Conservation (phyloP, 92 coral and sea anemone species). For the Montipora capitata region DNA sequence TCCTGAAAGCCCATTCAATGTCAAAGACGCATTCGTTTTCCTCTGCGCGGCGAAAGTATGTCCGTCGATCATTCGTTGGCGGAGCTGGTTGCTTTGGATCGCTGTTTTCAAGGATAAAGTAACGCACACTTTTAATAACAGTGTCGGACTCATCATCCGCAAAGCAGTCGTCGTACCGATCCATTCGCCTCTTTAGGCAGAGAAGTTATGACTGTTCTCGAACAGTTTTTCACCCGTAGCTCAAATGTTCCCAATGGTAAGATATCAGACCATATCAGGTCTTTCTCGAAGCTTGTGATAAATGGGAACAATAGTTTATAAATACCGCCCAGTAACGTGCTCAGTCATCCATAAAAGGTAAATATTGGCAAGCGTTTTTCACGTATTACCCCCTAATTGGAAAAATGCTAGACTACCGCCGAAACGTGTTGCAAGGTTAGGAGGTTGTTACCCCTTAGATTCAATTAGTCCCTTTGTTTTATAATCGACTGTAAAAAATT, state of each 20-base stretch:
- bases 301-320: not conserved
- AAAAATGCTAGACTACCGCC: not conserved
- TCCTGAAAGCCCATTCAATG: slow-evolving; percentile 72
- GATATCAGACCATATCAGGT: not conserved
- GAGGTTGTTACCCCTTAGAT: too few species aligned
- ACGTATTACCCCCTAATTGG: not conserved
- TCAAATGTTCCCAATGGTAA: not conserved
- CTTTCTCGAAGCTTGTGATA: not conserved
- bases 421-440: slow-evolving; percentile 8
- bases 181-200: slow-evolving; percentile 43
- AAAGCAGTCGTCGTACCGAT: slow-evolving; percentile 67
- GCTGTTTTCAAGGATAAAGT: not conserved
- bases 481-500: too few species aligned
- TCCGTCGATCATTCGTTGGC: not conserved
- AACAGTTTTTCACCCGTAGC: not conserved
- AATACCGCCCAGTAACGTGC: slow-evolving; percentile 14
- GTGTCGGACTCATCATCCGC: slow-evolving; percentile 79
- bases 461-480: too few species aligned
- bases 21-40: slow-evolving; percentile 81
- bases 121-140: not conserved
- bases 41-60: slow-evolving; percentile 16
- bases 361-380: slow-evolving; percentile 24
- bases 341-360: slow-evolving; percentile 6
- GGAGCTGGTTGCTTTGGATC: not conserved
- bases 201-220: not conserved